Evolutionary conservation across 2,113 vertebrate genomes (phyloP).

Genomic region (Arizona elegans): DNA sequence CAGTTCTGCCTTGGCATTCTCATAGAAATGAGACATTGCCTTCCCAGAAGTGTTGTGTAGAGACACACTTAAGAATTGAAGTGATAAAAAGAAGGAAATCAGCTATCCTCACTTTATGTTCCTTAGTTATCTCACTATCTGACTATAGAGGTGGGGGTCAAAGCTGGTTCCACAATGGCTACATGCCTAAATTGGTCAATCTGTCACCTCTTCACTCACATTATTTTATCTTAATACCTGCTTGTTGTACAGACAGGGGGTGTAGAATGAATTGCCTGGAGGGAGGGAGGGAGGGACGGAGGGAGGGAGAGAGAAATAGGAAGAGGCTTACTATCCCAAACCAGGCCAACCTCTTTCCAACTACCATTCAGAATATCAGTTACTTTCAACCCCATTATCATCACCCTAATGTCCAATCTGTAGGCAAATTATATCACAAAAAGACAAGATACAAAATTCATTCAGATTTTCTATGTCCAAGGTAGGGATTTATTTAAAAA

Average conservation of each 20-base stretch:
- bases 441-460: neutral
- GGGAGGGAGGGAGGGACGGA: neutral
- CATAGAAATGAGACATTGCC: constrained; percentile 38
- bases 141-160: neutral
- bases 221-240: neutral
- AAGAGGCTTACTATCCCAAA: neutral
- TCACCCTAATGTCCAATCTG: neutral
- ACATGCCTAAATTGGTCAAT: neutral
- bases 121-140: neutral
- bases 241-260: neutral
- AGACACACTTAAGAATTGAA: neutral
- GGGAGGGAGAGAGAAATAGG: neutral
- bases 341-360: neutral
- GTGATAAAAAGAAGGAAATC: neutral
- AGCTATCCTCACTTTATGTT: neutral
- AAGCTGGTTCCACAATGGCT: neutral
- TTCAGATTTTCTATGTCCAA: neutral
- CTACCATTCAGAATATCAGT: neutral
- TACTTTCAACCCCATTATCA: neutral
- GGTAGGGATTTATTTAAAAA: neutral
- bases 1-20: constrained; percentile 13
- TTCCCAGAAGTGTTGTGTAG: constrained; percentile 4
- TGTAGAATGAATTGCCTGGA: neutral
- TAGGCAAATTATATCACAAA: neutral
- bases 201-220: neutral